Percentiles rank a stretch among this genome's conserved stretches.
Conservation (phyloP, 2,113 vertebrate species). For the Engraulis encrasicolus region DNA sequence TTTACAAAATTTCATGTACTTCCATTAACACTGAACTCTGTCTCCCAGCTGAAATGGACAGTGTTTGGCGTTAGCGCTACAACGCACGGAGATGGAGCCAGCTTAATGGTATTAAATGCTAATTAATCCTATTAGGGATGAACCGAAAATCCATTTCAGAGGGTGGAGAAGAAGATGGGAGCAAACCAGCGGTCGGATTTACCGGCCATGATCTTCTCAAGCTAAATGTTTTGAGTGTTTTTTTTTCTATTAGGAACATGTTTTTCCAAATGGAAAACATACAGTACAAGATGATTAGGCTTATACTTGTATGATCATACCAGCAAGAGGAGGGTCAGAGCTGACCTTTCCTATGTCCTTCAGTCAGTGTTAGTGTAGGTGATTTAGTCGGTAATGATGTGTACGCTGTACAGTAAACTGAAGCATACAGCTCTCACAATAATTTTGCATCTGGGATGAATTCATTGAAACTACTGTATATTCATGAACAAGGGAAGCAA, state of each 20-base stretch:
- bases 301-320: background rate
- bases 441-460: background rate
- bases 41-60: background rate
- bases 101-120: constrained; percentile 20
- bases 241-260: too few species aligned
- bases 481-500: background rate
- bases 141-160: constrained; percentile 17
- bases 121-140: constrained; percentile 19
- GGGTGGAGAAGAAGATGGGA: background rate
- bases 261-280: background rate
- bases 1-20: background rate
- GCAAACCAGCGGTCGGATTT: background rate
- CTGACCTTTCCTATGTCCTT: background rate
- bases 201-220: background rate
- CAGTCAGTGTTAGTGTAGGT: background rate
- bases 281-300: background rate
- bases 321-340: background rate
- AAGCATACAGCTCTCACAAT: background rate
- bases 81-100: constrained; percentile 3
- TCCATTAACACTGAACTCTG: background rate
- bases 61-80: background rate
- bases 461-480: background rate
- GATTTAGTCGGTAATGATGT: background rate
- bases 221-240: constrained; percentile 32
- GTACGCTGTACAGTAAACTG: background rate